Percentiles rank a stretch among this genome's conserved stretches.
Evolutionary conservation across 2,888 invertebrate species (phyloP).

Genomic region (Xanthorhoe designata): DNA sequence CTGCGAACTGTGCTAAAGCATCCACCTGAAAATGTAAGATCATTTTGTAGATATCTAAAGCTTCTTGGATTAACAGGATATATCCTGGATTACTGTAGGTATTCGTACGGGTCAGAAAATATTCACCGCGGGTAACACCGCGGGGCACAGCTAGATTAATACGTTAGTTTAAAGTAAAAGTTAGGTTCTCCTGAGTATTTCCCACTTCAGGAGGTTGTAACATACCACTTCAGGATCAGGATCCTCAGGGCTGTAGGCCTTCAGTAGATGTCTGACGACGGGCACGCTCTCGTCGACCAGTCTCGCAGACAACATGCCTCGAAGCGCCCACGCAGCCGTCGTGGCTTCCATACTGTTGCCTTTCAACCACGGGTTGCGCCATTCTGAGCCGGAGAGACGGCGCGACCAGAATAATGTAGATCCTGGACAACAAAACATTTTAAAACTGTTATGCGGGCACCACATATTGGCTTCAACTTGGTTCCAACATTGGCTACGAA

Average conservation of each 20-base stretch:
- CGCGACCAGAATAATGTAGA: slow-evolving; percentile 76
- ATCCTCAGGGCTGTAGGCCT: slow-evolving; percentile 60
- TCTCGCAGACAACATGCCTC: slow-evolving; percentile 86
- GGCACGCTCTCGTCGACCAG: slow-evolving; percentile 69
- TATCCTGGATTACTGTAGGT: no score
- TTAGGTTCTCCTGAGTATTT: not conserved
- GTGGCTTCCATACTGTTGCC: slow-evolving; percentile 86
- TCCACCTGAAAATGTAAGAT: slow-evolving; percentile 65
- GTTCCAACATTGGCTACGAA: no score
- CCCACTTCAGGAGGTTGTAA: no score
- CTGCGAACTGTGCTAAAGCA: slow-evolving; percentile 76
- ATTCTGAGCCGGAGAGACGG: slow-evolving; percentile 63
- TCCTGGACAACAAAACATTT: slow-evolving; percentile 51
- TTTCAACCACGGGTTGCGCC: slow-evolving; percentile 77
- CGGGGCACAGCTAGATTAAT: no score
- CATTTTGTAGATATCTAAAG: no score
- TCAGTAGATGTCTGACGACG: slow-evolving; percentile 70
- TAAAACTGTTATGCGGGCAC: no score
- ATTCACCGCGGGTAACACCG: no score
- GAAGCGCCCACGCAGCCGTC: slow-evolving; percentile 94
- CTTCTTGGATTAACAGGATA: no score
- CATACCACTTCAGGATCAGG: slow-evolving; percentile 77
- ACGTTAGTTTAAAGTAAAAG: no score
- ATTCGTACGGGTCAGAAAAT: no score
- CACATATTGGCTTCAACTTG: no score